These are phyloP conservation scores for Hydractinia symbiolongicarpus DNA, from an alignment of 30 jellyfish, hydroid and myxozoan species.

Conservation along the genomic window DNA sequence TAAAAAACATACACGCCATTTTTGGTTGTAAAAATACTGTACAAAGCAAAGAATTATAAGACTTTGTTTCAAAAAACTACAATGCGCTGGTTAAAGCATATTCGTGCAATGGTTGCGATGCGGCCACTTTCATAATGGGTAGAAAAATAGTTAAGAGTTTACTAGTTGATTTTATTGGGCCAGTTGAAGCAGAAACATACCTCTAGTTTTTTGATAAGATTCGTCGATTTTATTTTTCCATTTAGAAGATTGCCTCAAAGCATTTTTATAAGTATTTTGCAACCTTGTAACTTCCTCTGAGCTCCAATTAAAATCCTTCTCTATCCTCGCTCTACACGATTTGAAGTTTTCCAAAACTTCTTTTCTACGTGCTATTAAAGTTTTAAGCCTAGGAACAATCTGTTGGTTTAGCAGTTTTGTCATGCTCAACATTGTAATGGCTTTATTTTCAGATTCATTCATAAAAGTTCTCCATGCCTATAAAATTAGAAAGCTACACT, in stretches of 20 bases:
- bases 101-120: no score
- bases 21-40: no score
- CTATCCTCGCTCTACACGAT: slow-evolving; percentile 37
- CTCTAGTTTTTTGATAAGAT: not conserved
- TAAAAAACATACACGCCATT: no score
- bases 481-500: not conserved
- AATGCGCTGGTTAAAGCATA: no score
- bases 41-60: no score
- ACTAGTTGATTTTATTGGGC: no score
- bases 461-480: slow-evolving; percentile 92
- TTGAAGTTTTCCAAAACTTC: slow-evolving; percentile 46
- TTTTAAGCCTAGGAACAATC: slow-evolving; percentile 38
- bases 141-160: no score
- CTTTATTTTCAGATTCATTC: slow-evolving; percentile 87
- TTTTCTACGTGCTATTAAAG: slow-evolving; percentile 33
- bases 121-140: no score
- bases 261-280: slow-evolving; percentile 36
- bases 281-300: slow-evolving; percentile 66
- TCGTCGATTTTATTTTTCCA: slow-evolving; percentile 47
- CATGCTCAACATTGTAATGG: slow-evolving; percentile 59
- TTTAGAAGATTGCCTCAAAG: slow-evolving; percentile 42
- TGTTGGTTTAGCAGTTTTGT: slow-evolving; percentile 42
- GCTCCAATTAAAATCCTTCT: slow-evolving; percentile 44
- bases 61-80: no score
- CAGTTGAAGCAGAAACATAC: not conserved